These are phyloP conservation scores for Bovichtus diacanthus DNA, from an alignment of 2,797 vertebrate genomes.

Conservation along the genomic window DNA sequence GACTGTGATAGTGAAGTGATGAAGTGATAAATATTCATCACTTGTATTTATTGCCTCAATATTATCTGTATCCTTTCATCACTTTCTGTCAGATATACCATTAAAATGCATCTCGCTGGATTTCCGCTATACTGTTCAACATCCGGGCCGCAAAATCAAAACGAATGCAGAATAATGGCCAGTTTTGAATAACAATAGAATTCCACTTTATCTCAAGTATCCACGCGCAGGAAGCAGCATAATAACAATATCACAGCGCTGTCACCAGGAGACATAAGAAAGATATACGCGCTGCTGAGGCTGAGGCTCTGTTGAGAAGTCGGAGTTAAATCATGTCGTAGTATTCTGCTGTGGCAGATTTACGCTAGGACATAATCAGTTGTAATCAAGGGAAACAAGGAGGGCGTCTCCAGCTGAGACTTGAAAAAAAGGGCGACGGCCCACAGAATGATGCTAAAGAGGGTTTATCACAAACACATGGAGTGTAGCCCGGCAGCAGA, in stretches of 20 bases:
- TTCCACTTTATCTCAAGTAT: slow-evolving; percentile 56
- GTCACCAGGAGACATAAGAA: slow-evolving; percentile 55
- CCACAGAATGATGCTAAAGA: slow-evolving; percentile 53
- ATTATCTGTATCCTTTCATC: slow-evolving; percentile 29
- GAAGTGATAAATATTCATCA: slow-evolving; percentile 63
- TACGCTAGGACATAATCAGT: slow-evolving; percentile 57
- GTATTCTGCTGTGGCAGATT: slow-evolving; percentile 55
- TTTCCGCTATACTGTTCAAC: slow-evolving; percentile 32
- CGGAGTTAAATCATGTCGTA: slow-evolving; percentile 55
- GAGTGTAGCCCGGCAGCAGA: slow-evolving; percentile 20
- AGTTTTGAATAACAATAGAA: slow-evolving; percentile 59
- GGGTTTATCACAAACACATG: slow-evolving; percentile 47
- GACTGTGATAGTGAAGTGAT: slow-evolving; percentile 10
- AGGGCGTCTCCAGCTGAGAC: slow-evolving; percentile 41
- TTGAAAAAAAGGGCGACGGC: slow-evolving; percentile 42
- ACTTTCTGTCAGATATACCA: slow-evolving; percentile 41
- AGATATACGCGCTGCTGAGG: slow-evolving; percentile 31
- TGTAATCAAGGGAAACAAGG: slow-evolving; percentile 66
- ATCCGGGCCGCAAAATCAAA: slow-evolving; percentile 32
- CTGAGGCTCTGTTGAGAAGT: slow-evolving; percentile 51
- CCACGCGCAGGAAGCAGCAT: slow-evolving; percentile 37
- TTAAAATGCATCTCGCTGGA: slow-evolving; percentile 42
- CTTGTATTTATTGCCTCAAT: slow-evolving; percentile 29
- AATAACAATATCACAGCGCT: slow-evolving; percentile 48
- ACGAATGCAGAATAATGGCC: slow-evolving; percentile 58